These are phyloP conservation scores for Volucella inanis DNA, from an alignment of 2,888 invertebrate genomes.

Conservation along the genomic window DNA sequence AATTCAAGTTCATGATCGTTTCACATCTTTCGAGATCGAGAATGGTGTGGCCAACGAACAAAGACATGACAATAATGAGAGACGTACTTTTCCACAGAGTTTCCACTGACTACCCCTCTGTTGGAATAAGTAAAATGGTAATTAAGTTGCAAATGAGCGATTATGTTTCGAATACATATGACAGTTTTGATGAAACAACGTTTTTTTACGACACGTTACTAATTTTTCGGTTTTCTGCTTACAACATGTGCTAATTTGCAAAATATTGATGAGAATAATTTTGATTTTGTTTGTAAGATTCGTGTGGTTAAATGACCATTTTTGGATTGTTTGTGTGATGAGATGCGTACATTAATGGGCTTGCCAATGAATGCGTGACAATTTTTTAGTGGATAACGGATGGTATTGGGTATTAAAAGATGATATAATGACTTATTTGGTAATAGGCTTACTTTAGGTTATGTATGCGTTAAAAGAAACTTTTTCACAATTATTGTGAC, in stretches of 20 bases:
- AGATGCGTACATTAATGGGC: constrained; percentile 17
- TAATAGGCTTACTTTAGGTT: too few species aligned
- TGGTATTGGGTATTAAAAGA: neutral
- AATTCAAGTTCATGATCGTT: constrained; percentile 65
- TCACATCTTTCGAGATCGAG: constrained; percentile 26
- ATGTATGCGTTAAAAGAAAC: too few species aligned
- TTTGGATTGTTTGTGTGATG: constrained; percentile 16
- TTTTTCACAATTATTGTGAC: too few species aligned
- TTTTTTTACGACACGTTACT: constrained; percentile 7
- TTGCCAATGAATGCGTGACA: constrained; percentile 37
- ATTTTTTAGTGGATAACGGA: constrained; percentile 41
- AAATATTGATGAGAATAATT: constrained; percentile 38
- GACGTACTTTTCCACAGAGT: too few species aligned
- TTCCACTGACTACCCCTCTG: neutral
- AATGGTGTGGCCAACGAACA: neutral
- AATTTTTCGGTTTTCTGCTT: constrained; percentile 4
- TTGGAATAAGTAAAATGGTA: neutral
- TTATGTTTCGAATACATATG: constrained; percentile 24
- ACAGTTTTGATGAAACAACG: constrained; percentile 10
- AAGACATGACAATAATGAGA: constrained; percentile 22
- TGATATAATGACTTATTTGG: too few species aligned
- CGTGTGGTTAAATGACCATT: constrained; percentile 10
- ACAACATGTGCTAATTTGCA: constrained; percentile 39
- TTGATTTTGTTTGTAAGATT: neutral
- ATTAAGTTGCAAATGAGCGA: constrained; percentile 11